Percentiles rank a stretch among this genome's conserved stretches.
These are phyloP conservation scores for Rhinella marina DNA, from an alignment of 2,797 vertebrate species.

Conservation along the genomic window DNA sequence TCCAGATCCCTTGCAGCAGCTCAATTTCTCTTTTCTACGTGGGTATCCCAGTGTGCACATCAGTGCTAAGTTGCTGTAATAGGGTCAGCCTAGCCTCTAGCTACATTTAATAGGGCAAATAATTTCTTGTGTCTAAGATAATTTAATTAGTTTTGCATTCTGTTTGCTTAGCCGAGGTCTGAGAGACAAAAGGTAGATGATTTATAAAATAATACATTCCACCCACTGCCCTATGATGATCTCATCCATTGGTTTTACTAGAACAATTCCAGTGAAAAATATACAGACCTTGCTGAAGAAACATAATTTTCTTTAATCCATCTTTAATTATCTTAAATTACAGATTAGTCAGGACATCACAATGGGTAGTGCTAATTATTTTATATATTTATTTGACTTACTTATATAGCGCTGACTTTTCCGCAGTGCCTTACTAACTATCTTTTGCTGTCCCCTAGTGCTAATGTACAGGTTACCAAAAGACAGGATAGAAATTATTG, in stretches of 20 bases:
- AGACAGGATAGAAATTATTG: background rate
- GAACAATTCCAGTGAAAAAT: background rate
- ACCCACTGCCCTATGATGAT: background rate
- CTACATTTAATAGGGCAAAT: slow-evolving; percentile 45
- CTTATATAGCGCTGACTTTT: too few relatives aligned
- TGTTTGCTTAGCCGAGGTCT: slow-evolving; percentile 14
- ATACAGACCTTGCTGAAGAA: background rate
- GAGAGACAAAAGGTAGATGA: background rate
- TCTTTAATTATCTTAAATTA: background rate
- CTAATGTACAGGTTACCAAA: background rate
- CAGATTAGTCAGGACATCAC: background rate
- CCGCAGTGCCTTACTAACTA: too few relatives aligned
- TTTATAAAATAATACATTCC: background rate
- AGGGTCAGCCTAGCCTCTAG: slow-evolving; percentile 54
- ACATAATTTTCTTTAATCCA: background rate
- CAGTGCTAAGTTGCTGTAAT: slow-evolving; percentile 49
- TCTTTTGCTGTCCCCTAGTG: too few relatives aligned
- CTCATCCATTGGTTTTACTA: background rate
- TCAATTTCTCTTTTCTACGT: slow-evolving; percentile 36
- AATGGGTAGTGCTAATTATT: background rate
- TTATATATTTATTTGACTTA: too few relatives aligned
- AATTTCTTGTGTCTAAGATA: slow-evolving; percentile 26
- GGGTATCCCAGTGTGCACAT: slow-evolving; percentile 39
- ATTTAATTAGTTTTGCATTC: slow-evolving; percentile 49
- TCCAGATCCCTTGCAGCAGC: slow-evolving; percentile 29